Evolutionary conservation across 1,140 invertebrate species (phyloP).

Genomic region (Drosophila aff.): DNA sequence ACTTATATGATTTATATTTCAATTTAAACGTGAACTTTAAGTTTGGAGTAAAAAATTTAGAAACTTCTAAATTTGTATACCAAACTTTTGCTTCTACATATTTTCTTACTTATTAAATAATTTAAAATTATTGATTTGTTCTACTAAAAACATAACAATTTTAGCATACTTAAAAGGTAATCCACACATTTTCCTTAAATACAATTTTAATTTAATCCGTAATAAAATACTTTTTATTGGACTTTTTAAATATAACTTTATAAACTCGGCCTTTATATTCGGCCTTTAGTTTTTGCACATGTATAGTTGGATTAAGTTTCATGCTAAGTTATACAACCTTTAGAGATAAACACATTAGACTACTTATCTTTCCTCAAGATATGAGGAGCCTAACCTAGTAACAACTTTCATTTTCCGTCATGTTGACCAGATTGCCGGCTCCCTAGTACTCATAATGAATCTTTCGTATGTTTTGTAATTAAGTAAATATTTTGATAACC

Average conservation of each 20-base stretch:
- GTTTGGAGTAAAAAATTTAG: neutral
- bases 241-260: constrained; percentile 2
- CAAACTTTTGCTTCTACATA: neutral
- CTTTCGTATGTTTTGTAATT: too few relatives aligned
- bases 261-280: neutral
- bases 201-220: neutral
- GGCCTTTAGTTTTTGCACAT: constrained; percentile 6
- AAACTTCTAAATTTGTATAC: too few relatives aligned
- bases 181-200: too few relatives aligned
- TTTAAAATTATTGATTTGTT: neutral
- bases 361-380: constrained; percentile 12
- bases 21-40: neutral
- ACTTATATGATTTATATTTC: neutral
- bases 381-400: constrained; percentile 12
- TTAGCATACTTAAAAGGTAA: too few relatives aligned
- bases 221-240: neutral
- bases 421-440: too few relatives aligned
- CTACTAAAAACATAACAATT: too few relatives aligned
- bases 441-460: too few relatives aligned
- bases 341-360: neutral
- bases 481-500: neutral
- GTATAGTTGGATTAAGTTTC: constrained; percentile 2
- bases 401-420: constrained; percentile 6
- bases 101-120: neutral
- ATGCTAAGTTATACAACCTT: constrained; percentile 18